phyloP scores from a whole-genome alignment of 1,140 invertebrate genomes.

The Drosophila subobscura region DNA sequence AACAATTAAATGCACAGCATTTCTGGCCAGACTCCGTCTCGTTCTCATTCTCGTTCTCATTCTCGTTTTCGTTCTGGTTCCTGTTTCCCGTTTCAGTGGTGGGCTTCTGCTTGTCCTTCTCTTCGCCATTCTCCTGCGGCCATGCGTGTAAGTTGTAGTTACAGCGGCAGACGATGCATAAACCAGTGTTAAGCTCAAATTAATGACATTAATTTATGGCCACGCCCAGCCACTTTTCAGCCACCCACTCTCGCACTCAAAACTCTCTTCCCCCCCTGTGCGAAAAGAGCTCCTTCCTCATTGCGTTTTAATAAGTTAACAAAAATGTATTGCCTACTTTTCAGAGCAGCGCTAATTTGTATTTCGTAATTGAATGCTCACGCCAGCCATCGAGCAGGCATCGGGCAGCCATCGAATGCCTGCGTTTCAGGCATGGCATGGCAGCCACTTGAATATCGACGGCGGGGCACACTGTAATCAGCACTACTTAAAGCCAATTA shows the following conservation, averaged over 20 bases:
- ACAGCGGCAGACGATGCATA: constrained; percentile 67
- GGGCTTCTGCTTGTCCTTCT: constrained; percentile 6
- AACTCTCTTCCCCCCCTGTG: not conserved
- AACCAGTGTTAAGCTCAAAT: constrained; percentile 78
- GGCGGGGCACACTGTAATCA: constrained; percentile 64
- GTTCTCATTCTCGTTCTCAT: not conserved
- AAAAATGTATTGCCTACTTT: constrained; percentile 71
- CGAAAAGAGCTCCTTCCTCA: constrained; percentile 18
- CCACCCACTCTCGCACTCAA: not conserved
- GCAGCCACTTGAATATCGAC: constrained; percentile 53
- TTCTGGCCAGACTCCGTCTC: constrained; percentile 23
- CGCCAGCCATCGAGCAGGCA: constrained; percentile 6
- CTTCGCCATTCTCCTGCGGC: constrained; percentile 11
- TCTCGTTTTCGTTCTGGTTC: constrained; percentile 5
- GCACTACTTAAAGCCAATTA: constrained; percentile 81
- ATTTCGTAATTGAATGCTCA: constrained; percentile 76
- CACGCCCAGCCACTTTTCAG: constrained; percentile 9
- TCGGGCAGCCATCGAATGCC: not conserved
- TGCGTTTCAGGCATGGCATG: too few relatives aligned
- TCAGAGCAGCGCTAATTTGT: constrained; percentile 67
- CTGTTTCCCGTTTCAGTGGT: constrained; percentile 12
- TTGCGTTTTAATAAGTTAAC: constrained; percentile 73
- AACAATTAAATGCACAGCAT: constrained; percentile 63
- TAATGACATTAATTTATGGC: constrained; percentile 78
- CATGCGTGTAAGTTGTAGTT: constrained; percentile 65